A percentile compares a stretch with the other conserved stretches of the same genome.
Conservation (phyloP, 2,888 invertebrate species). For the Diaprepes abbreviatus region DNA sequence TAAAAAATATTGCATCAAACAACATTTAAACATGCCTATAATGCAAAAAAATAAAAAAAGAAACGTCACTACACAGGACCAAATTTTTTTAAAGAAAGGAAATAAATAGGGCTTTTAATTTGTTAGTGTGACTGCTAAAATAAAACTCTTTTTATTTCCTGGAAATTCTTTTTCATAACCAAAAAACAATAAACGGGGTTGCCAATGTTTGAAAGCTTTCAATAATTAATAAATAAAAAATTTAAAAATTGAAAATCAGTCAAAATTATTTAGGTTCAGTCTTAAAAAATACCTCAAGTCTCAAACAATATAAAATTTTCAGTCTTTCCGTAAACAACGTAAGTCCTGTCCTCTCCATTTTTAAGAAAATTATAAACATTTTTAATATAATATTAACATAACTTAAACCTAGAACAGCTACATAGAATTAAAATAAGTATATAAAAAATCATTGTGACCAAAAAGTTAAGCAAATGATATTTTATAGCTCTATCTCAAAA, state of each 20-base stretch:
- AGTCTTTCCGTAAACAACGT: slow-evolving; percentile 56
- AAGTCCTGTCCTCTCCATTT: slow-evolving; percentile 62
- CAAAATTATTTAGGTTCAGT: slow-evolving; percentile 61
- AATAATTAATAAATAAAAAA: slow-evolving; percentile 32
- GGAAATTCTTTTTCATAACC: slow-evolving; percentile 15
- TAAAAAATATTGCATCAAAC: slow-evolving; percentile 68
- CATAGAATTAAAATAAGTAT: slow-evolving; percentile 10
- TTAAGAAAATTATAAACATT: slow-evolving; percentile 43
- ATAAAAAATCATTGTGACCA: slow-evolving; percentile 13
- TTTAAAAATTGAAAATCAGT: slow-evolving; percentile 66
- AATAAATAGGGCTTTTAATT: background rate
- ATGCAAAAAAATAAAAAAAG: slow-evolving; percentile 66
- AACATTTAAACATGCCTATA: slow-evolving; percentile 67
- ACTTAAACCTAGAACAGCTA: slow-evolving; percentile 14
- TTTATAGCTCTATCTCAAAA: background rate
- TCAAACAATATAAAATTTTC: slow-evolving; percentile 57
- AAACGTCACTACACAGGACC: slow-evolving; percentile 60
- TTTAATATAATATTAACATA: slow-evolving; percentile 33
- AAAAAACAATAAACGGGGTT: slow-evolving; percentile 60
- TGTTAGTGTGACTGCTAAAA: background rate
- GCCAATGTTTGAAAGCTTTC: slow-evolving; percentile 63
- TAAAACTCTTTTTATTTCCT: background rate
- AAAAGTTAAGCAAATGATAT: background rate
- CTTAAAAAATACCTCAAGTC: slow-evolving; percentile 62
- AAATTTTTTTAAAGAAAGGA: slow-evolving; percentile 17